phyloP scores from a whole-genome alignment of 2,113 vertebrate genomes.

The Noturus placidus region DNA sequence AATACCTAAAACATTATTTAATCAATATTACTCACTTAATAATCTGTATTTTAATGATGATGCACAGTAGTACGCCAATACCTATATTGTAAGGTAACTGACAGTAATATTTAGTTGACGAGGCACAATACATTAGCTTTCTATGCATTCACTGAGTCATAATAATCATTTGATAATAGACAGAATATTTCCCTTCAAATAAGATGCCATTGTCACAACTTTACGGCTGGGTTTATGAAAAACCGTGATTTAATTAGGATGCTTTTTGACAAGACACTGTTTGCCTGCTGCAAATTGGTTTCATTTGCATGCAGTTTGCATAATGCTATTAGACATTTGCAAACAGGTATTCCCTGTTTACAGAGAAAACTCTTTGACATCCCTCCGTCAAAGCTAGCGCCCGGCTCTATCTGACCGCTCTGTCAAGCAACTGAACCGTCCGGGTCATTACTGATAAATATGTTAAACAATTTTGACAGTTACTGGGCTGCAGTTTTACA shows the following conservation, averaged over 20 bases:
- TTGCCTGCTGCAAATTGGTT: slow-evolving; percentile 44
- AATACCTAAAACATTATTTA: neutral
- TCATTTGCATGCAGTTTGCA: slow-evolving; percentile 58
- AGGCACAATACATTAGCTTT: slow-evolving; percentile 10
- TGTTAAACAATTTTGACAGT: slow-evolving; percentile 35
- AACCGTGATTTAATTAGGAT: slow-evolving; percentile 50
- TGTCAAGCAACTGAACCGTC: slow-evolving; percentile 18
- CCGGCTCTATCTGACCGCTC: slow-evolving; percentile 8
- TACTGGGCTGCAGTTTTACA: slow-evolving; percentile 41
- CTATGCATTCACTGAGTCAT: neutral
- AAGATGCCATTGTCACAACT: neutral
- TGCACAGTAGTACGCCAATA: neutral
- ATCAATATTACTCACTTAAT: neutral
- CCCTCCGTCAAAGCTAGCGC: neutral
- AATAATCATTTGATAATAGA: slow-evolving; percentile 9
- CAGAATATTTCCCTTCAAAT: neutral
- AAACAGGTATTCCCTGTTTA: slow-evolving; percentile 57
- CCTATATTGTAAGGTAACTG: neutral
- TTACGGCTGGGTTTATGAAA: slow-evolving; percentile 16
- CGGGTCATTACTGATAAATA: slow-evolving; percentile 34
- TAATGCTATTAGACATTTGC: slow-evolving; percentile 53
- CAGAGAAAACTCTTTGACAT: slow-evolving; percentile 23
- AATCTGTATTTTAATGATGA: neutral
- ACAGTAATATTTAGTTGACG: neutral
- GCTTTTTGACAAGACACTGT: slow-evolving; percentile 48